Evolutionary conservation across 2,113 vertebrate species (phyloP), one percentile per base, ranked within the genome.

Genomic region (Perca fluviatilis): DNA sequence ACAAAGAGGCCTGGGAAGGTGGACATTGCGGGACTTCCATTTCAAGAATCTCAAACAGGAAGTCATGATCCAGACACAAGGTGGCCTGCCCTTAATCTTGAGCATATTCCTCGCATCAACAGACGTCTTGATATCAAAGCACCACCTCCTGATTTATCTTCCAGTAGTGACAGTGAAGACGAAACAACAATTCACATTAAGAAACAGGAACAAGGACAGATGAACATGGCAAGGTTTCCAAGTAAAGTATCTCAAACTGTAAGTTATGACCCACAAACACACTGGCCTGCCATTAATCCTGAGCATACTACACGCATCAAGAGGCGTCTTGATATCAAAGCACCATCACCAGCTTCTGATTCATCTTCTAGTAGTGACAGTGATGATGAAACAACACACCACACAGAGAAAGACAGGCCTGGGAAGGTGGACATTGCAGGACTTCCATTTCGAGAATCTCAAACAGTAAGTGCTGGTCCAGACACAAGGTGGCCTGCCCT

Each of bases 161-260:
- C 75, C 30, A 79, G 56, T 49, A 86, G 73, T 77, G 85, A 66
- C n/a, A 82, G 54, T 63, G 83, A 80, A 11, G 40, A 43, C 0
- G 2, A 43, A 43, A 11, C 40, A 43, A 43, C 40, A 43, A 43
- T 43, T 10, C 3, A n/a, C 5, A 40, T 36, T 1, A 8, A 50
- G 30, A 80, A 73, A 12, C 49, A 54, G 47, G 9, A 6, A 6
- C 58, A 30, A 27, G 46, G 18, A 3, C 16, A 36, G 18, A 4
- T 36, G 50, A 33, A 11, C 66, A 36, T 11, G 25, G 27, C 66
- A 53, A n/a, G 30, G 27, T 27, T 7, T 33, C 25, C 66, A 30
- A 51, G 47, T 68, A 7, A 68, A 21, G 18, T 51, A 53, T 51
- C 65, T 50, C 49, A 33, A 53, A 36, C 65, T 12, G 47, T 5